Evolutionary conservation across 1,140 invertebrate species (phyloP).

Genomic region (Plutomurus gul): DNA sequence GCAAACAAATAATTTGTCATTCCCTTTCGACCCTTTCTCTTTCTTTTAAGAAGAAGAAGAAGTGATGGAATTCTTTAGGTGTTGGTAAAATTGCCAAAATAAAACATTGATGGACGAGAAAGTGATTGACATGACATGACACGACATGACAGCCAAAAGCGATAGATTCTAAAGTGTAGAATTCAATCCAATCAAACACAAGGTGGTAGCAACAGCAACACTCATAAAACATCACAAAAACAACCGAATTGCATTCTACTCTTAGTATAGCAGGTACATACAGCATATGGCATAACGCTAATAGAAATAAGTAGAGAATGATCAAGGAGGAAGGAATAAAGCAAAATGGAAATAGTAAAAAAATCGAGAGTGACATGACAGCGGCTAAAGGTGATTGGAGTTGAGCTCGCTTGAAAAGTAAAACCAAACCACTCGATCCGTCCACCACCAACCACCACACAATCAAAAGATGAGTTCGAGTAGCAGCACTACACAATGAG

Average conservation of each 20-base stretch:
- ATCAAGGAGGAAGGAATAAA: neutral
- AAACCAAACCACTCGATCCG: neutral
- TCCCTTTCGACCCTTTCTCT: no score
- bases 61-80: no score
- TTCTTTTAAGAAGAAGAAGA: no score
- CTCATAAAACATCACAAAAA: neutral
- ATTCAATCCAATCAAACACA: constrained; percentile 5
- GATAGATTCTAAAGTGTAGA: constrained; percentile 1
- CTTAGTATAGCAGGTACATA: neutral
- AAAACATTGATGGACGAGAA: no score
- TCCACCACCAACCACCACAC: no score
- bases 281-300: neutral
- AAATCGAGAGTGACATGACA: neutral
- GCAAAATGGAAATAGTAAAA: neutral
- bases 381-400: neutral
- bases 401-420: neutral
- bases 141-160: no score
- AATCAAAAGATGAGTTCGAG: constrained; percentile 18
- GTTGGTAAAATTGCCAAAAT: no score
- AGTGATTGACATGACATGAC: constrained; percentile 10
- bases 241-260: neutral
- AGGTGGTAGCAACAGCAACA: neutral
- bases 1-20: no score
- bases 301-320: neutral
- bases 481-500: neutral